Evolutionary conservation across 2,797 vertebrate genomes (phyloP), one percentile per base, ranked within the genome.

Genomic region (Pagetopsis macropterus): DNA sequence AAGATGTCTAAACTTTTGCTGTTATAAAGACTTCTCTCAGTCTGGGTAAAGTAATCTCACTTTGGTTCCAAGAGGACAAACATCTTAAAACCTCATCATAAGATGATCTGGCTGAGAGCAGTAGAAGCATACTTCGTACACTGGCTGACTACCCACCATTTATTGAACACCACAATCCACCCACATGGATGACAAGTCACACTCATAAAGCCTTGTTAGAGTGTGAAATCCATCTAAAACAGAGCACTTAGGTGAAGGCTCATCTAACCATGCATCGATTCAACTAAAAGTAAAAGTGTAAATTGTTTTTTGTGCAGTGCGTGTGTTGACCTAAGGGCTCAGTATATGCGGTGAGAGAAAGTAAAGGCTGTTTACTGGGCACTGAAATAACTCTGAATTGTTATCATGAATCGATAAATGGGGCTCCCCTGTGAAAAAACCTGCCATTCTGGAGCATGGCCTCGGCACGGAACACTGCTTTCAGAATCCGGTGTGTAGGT

Each of bases 391-490:
- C 58, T 82, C 49, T 72, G 61, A 70, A 81, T 66, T 51, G 60
- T 75, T 82, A 78, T 78, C 64, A 66, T 75, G 65, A 81, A 79
- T 82, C 75, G 54, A 86, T 83, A 86, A 76, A 72, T 63, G 76
- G 50, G 74, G 51, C 52, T 72, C 68, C 60, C 27, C 13, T 68
- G 71, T 72, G 74, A 45, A 75, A 70, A 75, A 70, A 51, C 6
- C 15, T 52, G 54, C 65, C 70, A 75, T 78, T 81, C 68, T 37
- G 66, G 70, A 65, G 65, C 76, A 75, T 31, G 73, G 64, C 75
- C 75, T 83, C 69, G 64, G 67, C 72, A 83, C 45, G 40, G 74
- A 79, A 75, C 77, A 65, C 55, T 67, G 77, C 78, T 65, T 54
- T 79, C 63, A 74, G 58, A 75, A 78, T 84, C 43, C 72, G 67